These are phyloP conservation scores for Limenitis camilla DNA, from an alignment of 2,888 invertebrate species.

Conservation along the genomic window DNA sequence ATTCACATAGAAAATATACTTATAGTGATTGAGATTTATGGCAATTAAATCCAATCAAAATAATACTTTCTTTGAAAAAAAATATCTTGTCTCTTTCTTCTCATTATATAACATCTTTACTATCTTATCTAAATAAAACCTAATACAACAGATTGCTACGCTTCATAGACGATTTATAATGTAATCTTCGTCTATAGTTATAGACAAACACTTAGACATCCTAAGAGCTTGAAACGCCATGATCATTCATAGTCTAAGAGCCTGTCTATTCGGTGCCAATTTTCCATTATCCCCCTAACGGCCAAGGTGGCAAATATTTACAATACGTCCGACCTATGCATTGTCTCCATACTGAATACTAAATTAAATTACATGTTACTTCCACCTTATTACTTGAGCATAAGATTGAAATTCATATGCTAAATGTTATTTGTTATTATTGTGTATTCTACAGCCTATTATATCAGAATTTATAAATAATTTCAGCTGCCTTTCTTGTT, in stretches of 20 bases:
- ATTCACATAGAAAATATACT: no score
- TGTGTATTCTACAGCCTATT: no score
- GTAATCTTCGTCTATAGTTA: background rate
- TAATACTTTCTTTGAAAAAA: no score
- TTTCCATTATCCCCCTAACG: constrained; percentile 51
- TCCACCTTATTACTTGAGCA: constrained; percentile 24
- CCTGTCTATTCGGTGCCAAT: constrained; percentile 49
- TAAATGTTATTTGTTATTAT: background rate
- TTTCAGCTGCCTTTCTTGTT: no score
- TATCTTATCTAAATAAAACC: no score
- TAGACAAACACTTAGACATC: constrained; percentile 16
- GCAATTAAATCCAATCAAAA: no score
- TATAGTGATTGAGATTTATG: no score
- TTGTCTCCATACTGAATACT: constrained; percentile 46
- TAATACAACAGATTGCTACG: no score
- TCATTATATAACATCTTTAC: no score
- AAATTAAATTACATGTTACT: constrained; percentile 30
- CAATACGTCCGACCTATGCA: constrained; percentile 39
- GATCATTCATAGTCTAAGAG: constrained; percentile 49
- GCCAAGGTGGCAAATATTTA: constrained; percentile 50
- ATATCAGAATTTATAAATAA: no score
- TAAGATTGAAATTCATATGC: constrained; percentile 29
- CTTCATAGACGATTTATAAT: background rate
- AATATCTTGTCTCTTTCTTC: no score
- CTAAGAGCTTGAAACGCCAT: constrained; percentile 31